Base-by-base conservation (phyloP, 2,888 invertebrate species). In the Ryuthela nishihirai region DNA sequence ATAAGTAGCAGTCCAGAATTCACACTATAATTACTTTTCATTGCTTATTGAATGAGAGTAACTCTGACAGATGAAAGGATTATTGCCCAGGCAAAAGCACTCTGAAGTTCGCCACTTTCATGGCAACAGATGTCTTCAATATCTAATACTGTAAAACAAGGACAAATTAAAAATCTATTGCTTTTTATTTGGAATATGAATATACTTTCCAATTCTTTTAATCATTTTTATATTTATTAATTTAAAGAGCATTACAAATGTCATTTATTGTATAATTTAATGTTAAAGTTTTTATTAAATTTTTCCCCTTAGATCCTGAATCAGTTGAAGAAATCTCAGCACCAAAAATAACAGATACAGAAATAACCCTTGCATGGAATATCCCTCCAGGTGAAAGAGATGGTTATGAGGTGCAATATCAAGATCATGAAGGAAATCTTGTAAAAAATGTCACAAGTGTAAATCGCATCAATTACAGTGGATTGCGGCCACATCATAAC, bases 341-440 rank as follows among this genome's bases (percentile, higher is more conserved):
- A n/a, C 84, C 85, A 2, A 80, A 80, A 62, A 81, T 89, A 29
- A 84, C 84, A 47, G 89, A 89, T 71, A 86, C 87, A 12, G 83
- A 83, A 72, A 84, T 91, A 56, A 81, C 83, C 3, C 76, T 93
- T 41, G 80, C 81, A 23, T 92, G 93, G 93, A 85, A 84, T 66
- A 78, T 81, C 44, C 79, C 81, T 45, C 78, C 81, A 47, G 92
- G 92, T 0, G 89, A 88, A 75, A 87, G 82, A 76, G 85, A 88
- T 68, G 88, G 88, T 56, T 92, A 89, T 75, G 87, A 90, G 77
- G 86, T 74, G 48, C 88, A 90, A 74, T 92, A 87, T 69, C 75
- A 87, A 42, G 84, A 83, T 59, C 80, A 83, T 0, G 85, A 85
- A 64, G 84, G 83, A 54, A 75, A 78, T 40, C 77, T 85, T 26